Percentiles rank a stretch among this genome's conserved stretches.
Evolutionary conservation across 1,140 invertebrate genomes (phyloP).

Genomic region (Drosophila grimshawi): DNA sequence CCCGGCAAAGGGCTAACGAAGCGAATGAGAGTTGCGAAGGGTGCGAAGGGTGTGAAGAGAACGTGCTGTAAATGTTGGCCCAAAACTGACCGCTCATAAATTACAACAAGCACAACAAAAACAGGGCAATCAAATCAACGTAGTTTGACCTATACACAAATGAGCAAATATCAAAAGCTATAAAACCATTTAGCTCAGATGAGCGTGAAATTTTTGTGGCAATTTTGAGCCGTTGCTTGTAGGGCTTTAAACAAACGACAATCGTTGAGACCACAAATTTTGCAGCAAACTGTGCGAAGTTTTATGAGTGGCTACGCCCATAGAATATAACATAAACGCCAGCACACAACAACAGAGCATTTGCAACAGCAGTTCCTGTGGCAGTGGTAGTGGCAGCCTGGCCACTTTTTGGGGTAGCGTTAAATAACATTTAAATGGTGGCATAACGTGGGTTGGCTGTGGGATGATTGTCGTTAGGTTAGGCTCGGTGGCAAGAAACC

Average conservation of each 20-base stretch:
- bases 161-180: slow-evolving; percentile 77
- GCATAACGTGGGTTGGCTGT: slow-evolving; percentile 36
- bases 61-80: slow-evolving; percentile 13
- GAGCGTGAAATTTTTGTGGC: slow-evolving; percentile 70
- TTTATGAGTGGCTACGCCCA: slow-evolving; percentile 69
- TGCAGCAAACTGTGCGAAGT: slow-evolving; percentile 67
- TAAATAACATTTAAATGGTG: slow-evolving; percentile 78
- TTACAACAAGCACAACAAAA: slow-evolving; percentile 56
- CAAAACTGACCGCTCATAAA: slow-evolving; percentile 77
- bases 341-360: slow-evolving; percentile 5
- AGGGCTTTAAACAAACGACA: slow-evolving; percentile 45
- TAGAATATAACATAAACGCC: slow-evolving; percentile 13
- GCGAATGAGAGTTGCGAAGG: slow-evolving; percentile 31
- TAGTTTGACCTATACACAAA: slow-evolving; percentile 61
- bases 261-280: slow-evolving; percentile 59
- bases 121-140: slow-evolving; percentile 58
- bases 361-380: slow-evolving; percentile 10
- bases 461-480: not conserved
- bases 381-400: slow-evolving; percentile 43
- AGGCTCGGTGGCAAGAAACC: slow-evolving; percentile 51
- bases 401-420: slow-evolving; percentile 63
- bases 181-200: slow-evolving; percentile 79
- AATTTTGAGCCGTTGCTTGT: slow-evolving; percentile 26
- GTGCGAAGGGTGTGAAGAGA: not conserved
- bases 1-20: slow-evolving; percentile 56